Base-by-base conservation (phyloP, 2,797 vertebrate genomes). In the Gymnothorax reevesii region DNA sequence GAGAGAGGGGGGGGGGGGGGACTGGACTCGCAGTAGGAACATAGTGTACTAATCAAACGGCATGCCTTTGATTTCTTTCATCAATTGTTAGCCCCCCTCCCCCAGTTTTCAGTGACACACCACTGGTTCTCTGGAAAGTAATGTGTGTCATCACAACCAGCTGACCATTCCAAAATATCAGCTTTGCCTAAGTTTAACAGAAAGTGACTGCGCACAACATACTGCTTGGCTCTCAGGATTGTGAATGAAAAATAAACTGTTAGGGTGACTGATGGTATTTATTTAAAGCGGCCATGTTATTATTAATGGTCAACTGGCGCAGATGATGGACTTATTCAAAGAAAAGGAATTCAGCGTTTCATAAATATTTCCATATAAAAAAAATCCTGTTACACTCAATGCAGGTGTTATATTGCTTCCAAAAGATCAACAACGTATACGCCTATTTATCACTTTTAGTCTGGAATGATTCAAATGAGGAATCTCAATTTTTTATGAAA, bases 271-370 rank as follows among this genome's bases (percentile, higher is more conserved):
- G 94, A 95, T 95, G 94, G 93, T 94, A 91, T 92, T 93, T 91
- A 91, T 92, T 93, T 89, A 79, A 94, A 94, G 94, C 92, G 89
- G 94, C 93, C 95, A 92, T 91, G 92, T 90, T 92, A 91, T 91
- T 89, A 89, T 92, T 66, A 94, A 93, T 94, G 94, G 94, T 95
- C 94, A 95, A 94, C 94, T 90, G 91, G 90, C 88, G 86, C 88
- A 89, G 93, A 90, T 94, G 94, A 95, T 94, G 94, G 93, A 94
- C 94, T 95, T 94, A 95, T 95, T 95, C 95, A 93, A 95, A 94
- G 92, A 94, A 91, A 93, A 94, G 92, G 91, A 93, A 92, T 90
- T 91, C 92, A 95, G 93, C 93, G 93, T 94, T 96, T 94, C 89
- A 90, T 87, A 90, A 91, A 91, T 93, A 94, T 96, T 95, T 95